Conservation (phyloP, 2,888 invertebrate genomes). For the Pyrocoelia pectoralis region DNA sequence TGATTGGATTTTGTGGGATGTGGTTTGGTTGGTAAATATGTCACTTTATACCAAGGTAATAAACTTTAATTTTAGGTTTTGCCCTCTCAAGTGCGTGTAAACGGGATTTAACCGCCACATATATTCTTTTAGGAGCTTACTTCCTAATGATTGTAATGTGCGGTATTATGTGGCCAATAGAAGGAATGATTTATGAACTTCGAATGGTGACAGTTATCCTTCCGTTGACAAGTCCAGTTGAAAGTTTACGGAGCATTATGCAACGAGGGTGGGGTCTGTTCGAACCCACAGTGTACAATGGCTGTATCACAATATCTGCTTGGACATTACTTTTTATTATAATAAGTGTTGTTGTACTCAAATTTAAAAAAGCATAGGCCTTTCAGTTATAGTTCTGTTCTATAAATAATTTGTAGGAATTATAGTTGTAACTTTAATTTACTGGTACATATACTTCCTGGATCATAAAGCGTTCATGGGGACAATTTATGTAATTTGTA, state of each 20-base stretch:
- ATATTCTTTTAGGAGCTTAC: conserved; percentile 85
- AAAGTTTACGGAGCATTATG: conserved; percentile 84
- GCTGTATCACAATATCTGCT: conserved; percentile 83
- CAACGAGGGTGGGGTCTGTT: conserved; percentile 86
- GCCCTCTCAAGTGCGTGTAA: conserved; percentile 82
- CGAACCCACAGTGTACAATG: conserved; percentile 85
- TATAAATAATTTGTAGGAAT: no score
- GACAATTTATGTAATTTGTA: no score
- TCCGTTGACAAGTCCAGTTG: conserved; percentile 90
- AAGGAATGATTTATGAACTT: conserved; percentile 85
- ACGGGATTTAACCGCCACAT: conserved; percentile 84
- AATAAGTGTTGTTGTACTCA: conserved; percentile 80
- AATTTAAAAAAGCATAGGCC: conserved; percentile 75
- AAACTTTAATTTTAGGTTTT: conserved; percentile 67
- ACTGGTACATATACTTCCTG: no score
- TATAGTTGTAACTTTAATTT: no score
- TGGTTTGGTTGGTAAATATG: conserved; percentile 72
- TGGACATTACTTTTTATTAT: conserved; percentile 87
- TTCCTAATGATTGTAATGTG: conserved; percentile 86
- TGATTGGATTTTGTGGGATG: conserved; percentile 94
- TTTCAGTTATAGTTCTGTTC: no score
- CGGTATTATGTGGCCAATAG: conserved; percentile 94
- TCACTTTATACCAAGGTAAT: neutral
- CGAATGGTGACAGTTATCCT: conserved; percentile 80
- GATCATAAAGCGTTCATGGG: no score